phyloP scores from a whole-genome alignment of 2,888 invertebrate genomes.

The Deroplatys truncata region DNA sequence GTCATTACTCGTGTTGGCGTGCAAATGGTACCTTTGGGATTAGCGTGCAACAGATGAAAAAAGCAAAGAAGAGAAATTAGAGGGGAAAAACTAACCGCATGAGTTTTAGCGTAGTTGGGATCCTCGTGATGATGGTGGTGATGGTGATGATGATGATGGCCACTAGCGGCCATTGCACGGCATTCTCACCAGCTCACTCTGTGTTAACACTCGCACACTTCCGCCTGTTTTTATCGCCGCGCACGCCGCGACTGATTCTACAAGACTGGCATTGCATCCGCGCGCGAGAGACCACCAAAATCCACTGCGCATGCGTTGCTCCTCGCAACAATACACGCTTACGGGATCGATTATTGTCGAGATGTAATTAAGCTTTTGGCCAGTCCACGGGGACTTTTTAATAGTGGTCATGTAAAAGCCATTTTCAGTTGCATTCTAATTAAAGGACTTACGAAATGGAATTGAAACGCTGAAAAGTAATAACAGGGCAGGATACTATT shows the following conservation, averaged over 20 bases:
- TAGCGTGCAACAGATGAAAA: background rate
- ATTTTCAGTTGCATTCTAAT: background rate
- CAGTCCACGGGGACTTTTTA: background rate
- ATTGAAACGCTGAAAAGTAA: background rate
- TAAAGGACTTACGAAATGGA: background rate
- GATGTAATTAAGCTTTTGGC: background rate
- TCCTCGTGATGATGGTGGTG: background rate
- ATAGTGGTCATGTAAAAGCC: background rate
- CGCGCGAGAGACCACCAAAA: background rate
- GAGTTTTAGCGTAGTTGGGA: background rate
- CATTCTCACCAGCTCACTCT: background rate
- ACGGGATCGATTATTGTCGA: background rate
- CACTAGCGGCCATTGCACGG: background rate
- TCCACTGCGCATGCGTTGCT: background rate
- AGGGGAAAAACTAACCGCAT: background rate
- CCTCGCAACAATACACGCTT: background rate
- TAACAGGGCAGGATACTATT: background rate
- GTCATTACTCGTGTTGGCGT: background rate
- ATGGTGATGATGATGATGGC: conserved; percentile 6
- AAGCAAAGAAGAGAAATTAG: background rate
- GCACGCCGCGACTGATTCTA: background rate
- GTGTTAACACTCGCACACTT: background rate
- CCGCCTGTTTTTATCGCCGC: background rate
- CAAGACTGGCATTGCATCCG: background rate
- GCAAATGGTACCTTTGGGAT: background rate